phyloP scores from a whole-genome alignment of 2,113 vertebrate species.

The Sebastes fasciatus region DNA sequence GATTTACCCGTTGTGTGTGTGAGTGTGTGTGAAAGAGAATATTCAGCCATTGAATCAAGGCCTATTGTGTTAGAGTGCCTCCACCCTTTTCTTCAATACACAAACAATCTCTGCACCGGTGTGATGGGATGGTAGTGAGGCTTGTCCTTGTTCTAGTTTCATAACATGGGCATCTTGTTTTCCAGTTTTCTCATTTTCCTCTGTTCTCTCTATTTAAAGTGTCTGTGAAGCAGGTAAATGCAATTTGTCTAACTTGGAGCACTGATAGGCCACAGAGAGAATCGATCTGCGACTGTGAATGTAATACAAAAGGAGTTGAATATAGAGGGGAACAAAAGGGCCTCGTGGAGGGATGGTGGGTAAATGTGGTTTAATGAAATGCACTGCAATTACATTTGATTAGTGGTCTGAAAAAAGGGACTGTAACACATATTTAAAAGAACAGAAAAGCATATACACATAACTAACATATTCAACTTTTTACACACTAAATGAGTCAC shows the following conservation, averaged over 20 bases:
- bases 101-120: constrained; percentile 50
- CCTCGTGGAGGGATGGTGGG: constrained; percentile 20
- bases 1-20: constrained; percentile 32
- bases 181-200: constrained; percentile 48
- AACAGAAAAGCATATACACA: constrained; percentile 36
- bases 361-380: constrained; percentile 40
- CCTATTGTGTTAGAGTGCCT: constrained; percentile 45
- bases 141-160: constrained; percentile 26
- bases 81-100: constrained; percentile 29
- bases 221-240: constrained; percentile 65
- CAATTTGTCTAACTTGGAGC: constrained; percentile 51
- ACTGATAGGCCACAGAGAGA: constrained; percentile 23
- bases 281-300: constrained; percentile 57
- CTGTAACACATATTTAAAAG: constrained; percentile 6
- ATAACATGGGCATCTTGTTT: constrained; percentile 34
- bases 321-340: constrained; percentile 29
- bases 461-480: constrained; percentile 19
- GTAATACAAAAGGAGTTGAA: constrained; percentile 41
- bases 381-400: constrained; percentile 39
- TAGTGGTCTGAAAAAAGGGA: constrained; percentile 18
- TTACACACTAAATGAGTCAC: constrained; percentile 1
- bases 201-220: constrained; percentile 34
- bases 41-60: constrained; percentile 54
- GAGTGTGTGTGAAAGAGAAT: constrained; percentile 8
- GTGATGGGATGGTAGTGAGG: constrained; percentile 15